These are phyloP conservation scores for Neoniphon sammara DNA, from an alignment of 2,797 vertebrate species.

Conservation along the genomic window DNA sequence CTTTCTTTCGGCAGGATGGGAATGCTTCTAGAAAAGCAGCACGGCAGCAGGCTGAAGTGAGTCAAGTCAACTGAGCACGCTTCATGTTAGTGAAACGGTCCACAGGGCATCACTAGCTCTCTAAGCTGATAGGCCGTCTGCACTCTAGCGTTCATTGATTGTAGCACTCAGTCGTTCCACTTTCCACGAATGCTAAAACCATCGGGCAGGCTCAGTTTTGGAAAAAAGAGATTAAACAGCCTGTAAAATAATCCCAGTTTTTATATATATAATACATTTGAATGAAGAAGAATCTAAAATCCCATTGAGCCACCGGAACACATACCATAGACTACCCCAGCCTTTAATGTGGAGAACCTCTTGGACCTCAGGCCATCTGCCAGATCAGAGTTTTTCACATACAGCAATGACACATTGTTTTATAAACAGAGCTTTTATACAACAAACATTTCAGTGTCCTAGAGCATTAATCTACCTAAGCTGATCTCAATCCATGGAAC, in stretches of 20 bases:
- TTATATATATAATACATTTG: slow-evolving; percentile 77
- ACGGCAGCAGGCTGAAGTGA: slow-evolving; percentile 76
- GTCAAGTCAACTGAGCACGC: slow-evolving; percentile 79
- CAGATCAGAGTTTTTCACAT: slow-evolving; percentile 75
- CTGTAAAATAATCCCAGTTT: slow-evolving; percentile 81
- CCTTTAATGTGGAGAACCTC: slow-evolving; percentile 73
- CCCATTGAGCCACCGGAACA: slow-evolving; percentile 76
- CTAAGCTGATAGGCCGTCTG: slow-evolving; percentile 81
- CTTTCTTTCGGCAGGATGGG: slow-evolving; percentile 61
- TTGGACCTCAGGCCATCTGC: slow-evolving; percentile 78
- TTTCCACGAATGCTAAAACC: slow-evolving; percentile 81
- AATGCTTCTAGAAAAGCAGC: slow-evolving; percentile 70
- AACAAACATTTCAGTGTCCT: slow-evolving; percentile 84
- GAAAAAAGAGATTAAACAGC: slow-evolving; percentile 76
- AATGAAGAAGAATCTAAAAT: slow-evolving; percentile 79
- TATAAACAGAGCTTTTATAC: slow-evolving; percentile 84
- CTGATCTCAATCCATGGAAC: slow-evolving; percentile 81
- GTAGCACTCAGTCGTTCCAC: slow-evolving; percentile 73
- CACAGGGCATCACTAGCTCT: slow-evolving; percentile 79
- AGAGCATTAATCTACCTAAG: slow-evolving; percentile 83
- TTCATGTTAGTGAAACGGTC: slow-evolving; percentile 77
- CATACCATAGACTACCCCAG: slow-evolving; percentile 63
- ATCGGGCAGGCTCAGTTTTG: slow-evolving; percentile 72
- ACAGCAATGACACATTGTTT: slow-evolving; percentile 82
- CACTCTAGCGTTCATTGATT: slow-evolving; percentile 79